Base-by-base conservation (phyloP, 1,140 invertebrate genomes). In the Asobara japonica region DNA sequence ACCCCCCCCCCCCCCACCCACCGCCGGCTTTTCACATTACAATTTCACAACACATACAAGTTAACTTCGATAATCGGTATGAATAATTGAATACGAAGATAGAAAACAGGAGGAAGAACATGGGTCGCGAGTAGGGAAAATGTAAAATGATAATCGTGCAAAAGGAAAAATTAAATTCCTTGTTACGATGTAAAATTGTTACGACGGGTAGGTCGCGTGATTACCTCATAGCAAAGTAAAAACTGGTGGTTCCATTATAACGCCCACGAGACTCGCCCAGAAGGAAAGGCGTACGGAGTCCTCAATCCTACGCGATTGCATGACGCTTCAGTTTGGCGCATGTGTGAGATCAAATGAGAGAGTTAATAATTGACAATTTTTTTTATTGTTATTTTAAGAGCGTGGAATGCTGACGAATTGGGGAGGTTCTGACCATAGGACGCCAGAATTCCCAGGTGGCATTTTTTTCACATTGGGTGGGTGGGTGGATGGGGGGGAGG, bases 211-310 rank as follows among this genome's bases (percentile, higher is more conserved):
- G 71, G 67, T 69, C 64, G 69, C 48, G 69, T 60, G 62, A 72
- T 72, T 72, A 72, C 70, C 64, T 72, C 70, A 72, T 66, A 11
- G 64, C 22, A 22, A 72, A 66, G 66, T 72, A 72, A 72, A 72
- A 72, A 72, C 70, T 72, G 61, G 71, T 73, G 38, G 67, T 71
- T 64, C 70, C 66, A 75, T 75, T 75, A 75, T 75, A 69, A 75
- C 71, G 69, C 74, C 74, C 61, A 76, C 74, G 4, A 73, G 69
- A 33, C 51, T 72, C 71, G 71, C 71, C 71, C 69, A 66, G 51
- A 73, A 62, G 65, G 72, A 76, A 76, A 73, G 71, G 71, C 72
- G 38, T 31, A 72, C 71, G 41, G 60, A 66, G 48, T 38, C 29
- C 11, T 38, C 20, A 36, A 68, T 75, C 67, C 69, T 70, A 74